Evolutionary conservation across 2,113 vertebrate species (phyloP).

Genomic region (Pongo pygmaeus): DNA sequence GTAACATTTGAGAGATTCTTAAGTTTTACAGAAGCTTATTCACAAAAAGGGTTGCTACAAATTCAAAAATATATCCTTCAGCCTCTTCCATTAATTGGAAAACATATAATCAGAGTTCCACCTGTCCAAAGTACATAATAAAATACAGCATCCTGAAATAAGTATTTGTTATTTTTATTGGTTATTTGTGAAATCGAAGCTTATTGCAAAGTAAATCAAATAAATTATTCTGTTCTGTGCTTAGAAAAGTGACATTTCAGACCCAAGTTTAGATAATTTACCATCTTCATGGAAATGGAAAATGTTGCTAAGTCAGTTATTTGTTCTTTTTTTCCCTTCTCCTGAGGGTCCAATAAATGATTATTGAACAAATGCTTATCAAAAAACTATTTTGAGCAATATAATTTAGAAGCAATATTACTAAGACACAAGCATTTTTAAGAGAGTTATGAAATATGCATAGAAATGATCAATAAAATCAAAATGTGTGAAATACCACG

Average conservation of each 20-base stretch:
- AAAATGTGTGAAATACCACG: neutral
- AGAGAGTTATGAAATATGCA: constrained; percentile 51
- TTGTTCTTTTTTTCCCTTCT: neutral
- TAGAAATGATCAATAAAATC: constrained; percentile 34
- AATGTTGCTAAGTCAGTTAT: neutral
- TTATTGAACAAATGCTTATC: constrained; percentile 47
- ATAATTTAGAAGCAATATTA: constrained; percentile 13
- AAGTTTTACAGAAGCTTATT: neutral
- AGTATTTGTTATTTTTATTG: neutral
- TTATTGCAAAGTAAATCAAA: neutral
- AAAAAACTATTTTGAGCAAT: constrained; percentile 26
- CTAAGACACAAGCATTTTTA: constrained; percentile 38
- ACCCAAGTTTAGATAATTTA: neutral
- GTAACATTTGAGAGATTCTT: neutral
- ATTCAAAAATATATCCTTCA: neutral
- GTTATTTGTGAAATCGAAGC: neutral
- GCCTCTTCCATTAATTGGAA: neutral
- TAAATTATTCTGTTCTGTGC: neutral
- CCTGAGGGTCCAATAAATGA: neutral
- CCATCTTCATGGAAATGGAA: neutral
- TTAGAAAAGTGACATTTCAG: neutral
- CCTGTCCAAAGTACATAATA: neutral
- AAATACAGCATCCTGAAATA: neutral
- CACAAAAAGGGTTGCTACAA: neutral
- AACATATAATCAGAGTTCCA: neutral